Base-by-base conservation (phyloP, 2,113 vertebrate genomes). In the Passer montanus region DNA sequence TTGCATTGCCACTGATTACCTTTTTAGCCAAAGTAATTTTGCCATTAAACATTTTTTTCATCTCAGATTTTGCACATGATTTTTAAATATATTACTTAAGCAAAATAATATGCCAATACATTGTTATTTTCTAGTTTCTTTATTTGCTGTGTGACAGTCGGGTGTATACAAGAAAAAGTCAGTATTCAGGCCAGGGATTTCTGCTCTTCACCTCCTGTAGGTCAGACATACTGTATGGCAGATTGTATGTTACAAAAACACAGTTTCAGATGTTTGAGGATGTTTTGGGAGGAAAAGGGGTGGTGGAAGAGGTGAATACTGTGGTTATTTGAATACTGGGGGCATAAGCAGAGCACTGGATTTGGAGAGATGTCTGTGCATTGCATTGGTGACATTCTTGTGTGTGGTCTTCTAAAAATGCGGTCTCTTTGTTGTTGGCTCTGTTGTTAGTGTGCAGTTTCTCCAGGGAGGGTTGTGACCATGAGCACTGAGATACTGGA, bases 371-470 rank as follows among this genome's bases (percentile, higher is more conserved):
- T 64, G 37, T 52, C 58, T 77, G 21, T 68, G 15, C 9, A 15
- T 70, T 75, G 56, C n/a, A 59, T 23, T 50, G 39, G 10, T 70
- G 31, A 31, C 21, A 2, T 46, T 74, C 28, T 46, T 46, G 5
- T 10, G 3, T n/a, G 37, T 56, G 10, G 20, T 90, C 0, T 14
- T 41, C 52, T 84, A 7, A 58, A 58, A 55, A 47, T 21, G 14
- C 52, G 28, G 52, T 46, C 43, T n/a, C n/a, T n/a, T n/a, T n/a
- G n/a, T n/a, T n/a, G n/a, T n/a, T n/a, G n/a, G n/a, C n/a, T n/a
- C n/a, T n/a, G 26, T 37, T 26, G 3, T 2, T 53, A 39, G 33
- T 10, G 1, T 33, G 8, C 1, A 0, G 1, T 31, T 81, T 84
- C 53, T 66, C 2, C 53, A 23, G 7, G 4, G 0, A 24, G 72